These are phyloP conservation scores for Hyppa rectilinea DNA, from an alignment of 2,888 invertebrate genomes.

Conservation along the genomic window DNA sequence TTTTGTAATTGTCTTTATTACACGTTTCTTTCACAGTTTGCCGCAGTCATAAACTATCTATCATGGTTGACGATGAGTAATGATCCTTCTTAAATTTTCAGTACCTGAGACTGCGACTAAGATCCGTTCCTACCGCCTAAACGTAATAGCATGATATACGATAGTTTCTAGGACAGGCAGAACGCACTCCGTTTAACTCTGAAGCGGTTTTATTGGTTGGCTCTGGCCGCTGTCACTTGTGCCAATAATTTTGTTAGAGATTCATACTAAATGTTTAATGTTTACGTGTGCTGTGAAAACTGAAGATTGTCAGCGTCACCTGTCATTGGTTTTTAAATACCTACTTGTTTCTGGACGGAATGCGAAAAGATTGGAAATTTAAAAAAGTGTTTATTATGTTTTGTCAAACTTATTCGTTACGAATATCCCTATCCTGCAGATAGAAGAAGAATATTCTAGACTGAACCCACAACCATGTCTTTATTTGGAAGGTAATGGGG, in stretches of 20 bases:
- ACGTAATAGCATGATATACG: constrained; percentile 51
- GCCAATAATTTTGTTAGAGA: constrained; percentile 53
- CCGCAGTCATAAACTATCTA: background rate
- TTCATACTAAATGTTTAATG: constrained; percentile 29
- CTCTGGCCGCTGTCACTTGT: constrained; percentile 46
- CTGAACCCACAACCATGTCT: too few relatives aligned
- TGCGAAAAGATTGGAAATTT: too few relatives aligned
- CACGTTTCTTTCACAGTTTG: background rate
- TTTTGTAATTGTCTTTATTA: background rate
- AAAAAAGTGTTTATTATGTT: too few relatives aligned
- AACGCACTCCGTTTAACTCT: constrained; percentile 18
- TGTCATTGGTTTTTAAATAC: constrained; percentile 29
- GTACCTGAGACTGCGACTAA: background rate
- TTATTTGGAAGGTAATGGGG: too few relatives aligned
- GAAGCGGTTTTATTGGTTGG: constrained; percentile 58
- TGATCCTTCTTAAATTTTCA: background rate
- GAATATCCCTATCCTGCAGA: too few relatives aligned
- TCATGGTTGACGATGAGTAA: background rate
- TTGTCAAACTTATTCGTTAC: too few relatives aligned
- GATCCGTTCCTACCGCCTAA: constrained; percentile 24
- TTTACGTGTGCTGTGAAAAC: constrained; percentile 23
- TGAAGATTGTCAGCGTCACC: constrained; percentile 19
- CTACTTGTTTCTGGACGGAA: too few relatives aligned
- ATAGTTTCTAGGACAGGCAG: constrained; percentile 32
- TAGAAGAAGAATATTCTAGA: too few relatives aligned